Evolutionary conservation across 1,140 invertebrate species (phyloP).

Genomic region (Diabrotica virgifera): DNA sequence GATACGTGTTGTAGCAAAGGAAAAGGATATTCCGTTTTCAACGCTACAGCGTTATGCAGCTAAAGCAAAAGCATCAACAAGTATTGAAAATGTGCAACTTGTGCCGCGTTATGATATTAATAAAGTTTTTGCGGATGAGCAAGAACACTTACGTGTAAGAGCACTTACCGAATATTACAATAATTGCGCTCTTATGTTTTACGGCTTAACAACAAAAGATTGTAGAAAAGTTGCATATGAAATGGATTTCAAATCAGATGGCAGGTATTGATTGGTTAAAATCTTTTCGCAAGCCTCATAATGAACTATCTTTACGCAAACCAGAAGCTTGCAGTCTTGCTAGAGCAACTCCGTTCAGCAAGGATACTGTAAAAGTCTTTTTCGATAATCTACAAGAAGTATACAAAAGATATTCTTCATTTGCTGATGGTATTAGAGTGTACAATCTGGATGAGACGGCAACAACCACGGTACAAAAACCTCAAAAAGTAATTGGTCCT

Average conservation of each 20-base stretch:
- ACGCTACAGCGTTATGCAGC: no score
- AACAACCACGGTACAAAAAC: conserved; percentile 46
- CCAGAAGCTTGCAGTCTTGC: conserved; percentile 49
- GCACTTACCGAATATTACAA: no score
- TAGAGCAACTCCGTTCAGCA: conserved; percentile 43
- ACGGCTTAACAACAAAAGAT: conserved; percentile 38
- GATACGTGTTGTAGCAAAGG: no score
- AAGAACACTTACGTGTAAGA: no score
- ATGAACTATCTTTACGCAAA: conserved; percentile 42
- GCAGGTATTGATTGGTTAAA: conserved; percentile 47
- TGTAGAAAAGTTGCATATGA: conserved; percentile 45
- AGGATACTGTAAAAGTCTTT: conserved; percentile 43
- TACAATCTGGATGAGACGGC: no score
- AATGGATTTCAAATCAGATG: conserved; percentile 42
- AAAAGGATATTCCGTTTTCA: no score
- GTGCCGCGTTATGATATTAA: no score
- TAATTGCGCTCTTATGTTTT: no score
- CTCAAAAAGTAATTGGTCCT: conserved; percentile 46
- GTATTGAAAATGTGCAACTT: no score
- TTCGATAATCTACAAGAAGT: conserved; percentile 48
- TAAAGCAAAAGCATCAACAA: no score
- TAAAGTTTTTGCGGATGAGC: no score
- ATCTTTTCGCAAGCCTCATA: conserved; percentile 45
- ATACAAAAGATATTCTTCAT: conserved; percentile 40
- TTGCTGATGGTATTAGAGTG: no score